These are phyloP conservation scores for Drosophila mojavensis DNA, from an alignment of 1,140 invertebrate species.

Conservation along the genomic window DNA sequence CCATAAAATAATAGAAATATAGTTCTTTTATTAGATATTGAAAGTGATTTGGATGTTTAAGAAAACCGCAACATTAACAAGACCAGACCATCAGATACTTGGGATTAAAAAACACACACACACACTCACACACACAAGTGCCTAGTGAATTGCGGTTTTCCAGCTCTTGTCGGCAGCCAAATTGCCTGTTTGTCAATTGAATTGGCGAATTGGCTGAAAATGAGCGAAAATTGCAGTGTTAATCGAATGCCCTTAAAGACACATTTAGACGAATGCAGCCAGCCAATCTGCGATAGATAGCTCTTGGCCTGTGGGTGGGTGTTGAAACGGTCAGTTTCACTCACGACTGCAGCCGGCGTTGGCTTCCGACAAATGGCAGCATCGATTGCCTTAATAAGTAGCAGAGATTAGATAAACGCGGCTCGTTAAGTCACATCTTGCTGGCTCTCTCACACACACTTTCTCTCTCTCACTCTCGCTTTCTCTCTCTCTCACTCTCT, in stretches of 20 bases:
- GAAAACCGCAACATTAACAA: not conserved
- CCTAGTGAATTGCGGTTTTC: constrained; percentile 20
- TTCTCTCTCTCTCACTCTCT: not conserved
- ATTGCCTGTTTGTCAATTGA: constrained; percentile 34
- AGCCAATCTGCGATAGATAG: constrained; percentile 26
- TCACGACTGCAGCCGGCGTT: constrained; percentile 59
- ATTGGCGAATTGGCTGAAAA: constrained; percentile 39
- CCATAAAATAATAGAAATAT: no score
- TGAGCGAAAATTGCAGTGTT: constrained; percentile 35
- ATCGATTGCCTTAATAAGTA: constrained; percentile 50
- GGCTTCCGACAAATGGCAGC: constrained; percentile 73
- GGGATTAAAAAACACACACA: no score
- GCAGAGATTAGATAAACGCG: constrained; percentile 50
- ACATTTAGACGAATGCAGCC: constrained; percentile 4
- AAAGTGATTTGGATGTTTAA: no score
- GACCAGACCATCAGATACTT: not conserved
- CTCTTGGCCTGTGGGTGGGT: constrained; percentile 27
- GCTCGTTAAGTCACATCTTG: constrained; percentile 31
- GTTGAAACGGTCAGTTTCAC: constrained; percentile 65
- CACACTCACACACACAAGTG: not conserved
- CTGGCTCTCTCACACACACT: constrained; percentile 2
- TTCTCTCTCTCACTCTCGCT: not conserved
- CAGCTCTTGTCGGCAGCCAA: constrained; percentile 22
- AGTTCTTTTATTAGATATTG: no score
- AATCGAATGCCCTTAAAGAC: constrained; percentile 27